phyloP scores from a whole-genome alignment of 2,888 invertebrate genomes.

The Sclerodermus sp. region DNA sequence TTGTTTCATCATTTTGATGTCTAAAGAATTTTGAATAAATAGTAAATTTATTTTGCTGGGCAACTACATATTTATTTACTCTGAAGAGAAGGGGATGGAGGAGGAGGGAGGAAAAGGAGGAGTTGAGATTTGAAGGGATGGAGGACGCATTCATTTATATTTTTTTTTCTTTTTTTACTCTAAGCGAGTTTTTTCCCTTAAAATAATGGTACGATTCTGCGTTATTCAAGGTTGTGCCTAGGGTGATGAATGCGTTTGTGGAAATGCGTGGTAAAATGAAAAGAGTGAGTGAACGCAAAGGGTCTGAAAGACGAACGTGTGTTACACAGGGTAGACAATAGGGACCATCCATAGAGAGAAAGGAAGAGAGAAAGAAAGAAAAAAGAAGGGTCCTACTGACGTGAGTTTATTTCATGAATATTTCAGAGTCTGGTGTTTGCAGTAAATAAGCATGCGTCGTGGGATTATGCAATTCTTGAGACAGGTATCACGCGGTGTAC shows the following conservation, averaged over 20 bases:
- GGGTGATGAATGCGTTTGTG: not conserved
- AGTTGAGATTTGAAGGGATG: no score
- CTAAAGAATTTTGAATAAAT: no score
- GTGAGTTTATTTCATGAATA: slow-evolving; percentile 54
- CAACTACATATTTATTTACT: not conserved
- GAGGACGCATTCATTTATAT: no score
- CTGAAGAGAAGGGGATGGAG: no score
- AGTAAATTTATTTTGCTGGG: no score
- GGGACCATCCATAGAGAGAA: slow-evolving; percentile 45
- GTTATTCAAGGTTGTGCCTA: no score
- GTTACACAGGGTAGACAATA: slow-evolving; percentile 48
- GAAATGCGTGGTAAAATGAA: not conserved
- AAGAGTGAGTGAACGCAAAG: slow-evolving; percentile 1
- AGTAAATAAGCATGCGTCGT: slow-evolving; percentile 48
- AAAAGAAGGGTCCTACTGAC: not conserved
- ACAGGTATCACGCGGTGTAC: slow-evolving; percentile 9
- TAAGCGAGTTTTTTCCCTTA: no score
- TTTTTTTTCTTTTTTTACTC: no score
- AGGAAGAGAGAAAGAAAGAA: slow-evolving; percentile 16
- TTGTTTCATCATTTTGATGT: no score
- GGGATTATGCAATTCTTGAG: slow-evolving; percentile 45
- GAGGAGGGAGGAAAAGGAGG: no score
- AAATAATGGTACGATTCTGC: no score
- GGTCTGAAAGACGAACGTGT: slow-evolving; percentile 25
- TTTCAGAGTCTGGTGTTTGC: slow-evolving; percentile 48